A percentile compares a stretch with the other conserved stretches of the same genome.
Conservation (phyloP, 2,888 invertebrate genomes). For the Drosophila nigritarsus region DNA sequence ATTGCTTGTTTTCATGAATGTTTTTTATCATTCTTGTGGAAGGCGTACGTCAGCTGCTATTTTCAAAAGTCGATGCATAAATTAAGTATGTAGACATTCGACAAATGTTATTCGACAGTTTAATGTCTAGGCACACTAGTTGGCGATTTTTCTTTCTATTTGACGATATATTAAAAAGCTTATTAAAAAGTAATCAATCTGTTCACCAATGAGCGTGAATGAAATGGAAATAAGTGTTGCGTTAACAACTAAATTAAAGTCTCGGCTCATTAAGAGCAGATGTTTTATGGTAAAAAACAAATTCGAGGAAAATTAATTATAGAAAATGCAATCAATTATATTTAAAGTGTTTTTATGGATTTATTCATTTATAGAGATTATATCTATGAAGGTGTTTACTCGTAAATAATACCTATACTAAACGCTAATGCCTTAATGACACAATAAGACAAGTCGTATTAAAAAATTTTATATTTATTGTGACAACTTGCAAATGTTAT, state of each 20-base stretch:
- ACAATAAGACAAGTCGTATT: not conserved
- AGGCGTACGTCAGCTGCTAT: slow-evolving; percentile 47
- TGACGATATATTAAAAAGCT: slow-evolving; percentile 50
- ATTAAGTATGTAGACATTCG: slow-evolving; percentile 38
- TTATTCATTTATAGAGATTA: not conserved
- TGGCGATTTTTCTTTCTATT: slow-evolving; percentile 27
- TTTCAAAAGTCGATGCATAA: slow-evolving; percentile 52
- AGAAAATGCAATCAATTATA: not conserved
- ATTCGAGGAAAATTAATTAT: not conserved
- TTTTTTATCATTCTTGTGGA: slow-evolving; percentile 4
- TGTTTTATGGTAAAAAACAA: not conserved
- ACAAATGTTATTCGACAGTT: slow-evolving; percentile 37
- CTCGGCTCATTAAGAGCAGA: not conserved
- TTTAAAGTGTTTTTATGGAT: not conserved
- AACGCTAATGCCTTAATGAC: not conserved
- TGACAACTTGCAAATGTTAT: not conserved
- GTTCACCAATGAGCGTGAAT: slow-evolving; percentile 46
- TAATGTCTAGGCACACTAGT: slow-evolving; percentile 28
- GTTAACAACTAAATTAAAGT: slow-evolving; percentile 7
- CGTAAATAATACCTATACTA: not conserved
- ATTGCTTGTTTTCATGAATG: slow-evolving; percentile 3
- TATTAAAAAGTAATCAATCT: slow-evolving; percentile 54
- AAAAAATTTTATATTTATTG: not conserved
- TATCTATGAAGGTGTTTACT: not conserved
- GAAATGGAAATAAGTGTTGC: not conserved